Evolutionary conservation across 2,797 vertebrate species (phyloP), one percentile per base, ranked within the genome.

Genomic region (Sphenodon punctatus): DNA sequence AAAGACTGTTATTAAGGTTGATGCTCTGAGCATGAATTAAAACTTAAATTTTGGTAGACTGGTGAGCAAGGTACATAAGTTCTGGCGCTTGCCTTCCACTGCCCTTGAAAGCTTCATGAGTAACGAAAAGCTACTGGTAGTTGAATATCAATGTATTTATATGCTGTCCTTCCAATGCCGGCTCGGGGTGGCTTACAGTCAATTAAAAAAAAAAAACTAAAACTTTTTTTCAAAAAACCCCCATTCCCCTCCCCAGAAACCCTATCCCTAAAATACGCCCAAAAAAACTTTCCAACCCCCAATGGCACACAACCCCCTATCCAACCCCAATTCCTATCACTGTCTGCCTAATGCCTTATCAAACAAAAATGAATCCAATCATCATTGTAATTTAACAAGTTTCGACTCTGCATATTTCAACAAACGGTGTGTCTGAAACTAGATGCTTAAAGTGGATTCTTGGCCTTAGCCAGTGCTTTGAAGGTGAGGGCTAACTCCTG

Each of bases 71-170:
- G 19, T 10, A 32, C 16, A 20, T 25, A 77, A 12, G 30, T 34
- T 76, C 67, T 76, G 30, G 7, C 6, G 87, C 42, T 36, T 67
- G 68, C 22, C 17, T 76, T 75, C 80, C 27, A 58, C 51, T 34
- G 22, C 20, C 53, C 30, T 61, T 88, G 67, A 75, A 79, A 89
- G 5, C 13, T 80, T 71, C 56, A 68, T 81, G 63, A 70, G 58
- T 81, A 82, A 65, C 63, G 1, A 72, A 76, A 80, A 46, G 45
- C 71, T 72, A 61, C 48, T 84, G 55, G 39, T 36, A 23, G 48
- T n/a, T n/a, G n/a, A n/a, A n/a, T n/a, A n/a, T n/a, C n/a, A n/a
- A n/a, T n/a, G n/a, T n/a, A n/a, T n/a, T n/a, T n/a, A n/a, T n/a
- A n/a, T n/a, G n/a, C n/a, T n/a, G n/a, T n/a, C n/a, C n/a, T n/a